These are phyloP conservation scores for Ascidia mentula DNA, from an alignment of 23 tunicate species.

Conservation along the genomic window DNA sequence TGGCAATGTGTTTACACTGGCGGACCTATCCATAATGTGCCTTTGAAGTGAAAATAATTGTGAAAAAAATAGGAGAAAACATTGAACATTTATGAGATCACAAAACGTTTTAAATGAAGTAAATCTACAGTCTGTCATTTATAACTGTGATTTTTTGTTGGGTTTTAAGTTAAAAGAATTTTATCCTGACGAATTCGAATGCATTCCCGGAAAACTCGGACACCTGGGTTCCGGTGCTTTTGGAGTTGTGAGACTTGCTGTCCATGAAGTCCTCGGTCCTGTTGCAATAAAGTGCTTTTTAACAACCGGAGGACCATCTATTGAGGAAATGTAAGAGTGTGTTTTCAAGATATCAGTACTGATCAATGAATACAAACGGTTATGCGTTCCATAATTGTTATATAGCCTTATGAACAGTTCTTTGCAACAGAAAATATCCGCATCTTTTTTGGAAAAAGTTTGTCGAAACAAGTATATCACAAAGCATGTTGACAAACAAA, in stretches of 20 bases:
- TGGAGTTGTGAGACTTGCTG: slow-evolving; percentile 6
- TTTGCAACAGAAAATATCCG: background rate
- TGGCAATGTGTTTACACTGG: too few species aligned
- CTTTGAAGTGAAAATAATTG: too few species aligned
- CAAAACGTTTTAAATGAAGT: too few species aligned
- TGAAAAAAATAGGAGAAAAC: too few species aligned
- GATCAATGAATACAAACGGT: too few species aligned
- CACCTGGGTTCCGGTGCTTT: background rate
- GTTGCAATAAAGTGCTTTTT: slow-evolving; percentile 3
- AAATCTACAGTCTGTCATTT: too few species aligned
- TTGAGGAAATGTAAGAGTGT: background rate
- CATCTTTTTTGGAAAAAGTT: too few species aligned
- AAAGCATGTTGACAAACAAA: too few species aligned
- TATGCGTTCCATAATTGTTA: too few species aligned
- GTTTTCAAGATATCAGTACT: background rate
- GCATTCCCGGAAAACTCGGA: background rate
- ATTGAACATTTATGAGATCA: too few species aligned
- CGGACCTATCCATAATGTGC: too few species aligned
- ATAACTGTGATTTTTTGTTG: background rate
- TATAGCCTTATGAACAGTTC: background rate
- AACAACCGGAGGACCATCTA: background rate
- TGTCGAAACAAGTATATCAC: too few species aligned
- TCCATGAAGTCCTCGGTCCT: background rate
- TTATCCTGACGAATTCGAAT: background rate
- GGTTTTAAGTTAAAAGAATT: background rate